A percentile compares a stretch with the other conserved stretches of the same genome.
Evolutionary conservation across 2,113 vertebrate genomes (phyloP).

Genomic region (Larimichthys crocea): DNA sequence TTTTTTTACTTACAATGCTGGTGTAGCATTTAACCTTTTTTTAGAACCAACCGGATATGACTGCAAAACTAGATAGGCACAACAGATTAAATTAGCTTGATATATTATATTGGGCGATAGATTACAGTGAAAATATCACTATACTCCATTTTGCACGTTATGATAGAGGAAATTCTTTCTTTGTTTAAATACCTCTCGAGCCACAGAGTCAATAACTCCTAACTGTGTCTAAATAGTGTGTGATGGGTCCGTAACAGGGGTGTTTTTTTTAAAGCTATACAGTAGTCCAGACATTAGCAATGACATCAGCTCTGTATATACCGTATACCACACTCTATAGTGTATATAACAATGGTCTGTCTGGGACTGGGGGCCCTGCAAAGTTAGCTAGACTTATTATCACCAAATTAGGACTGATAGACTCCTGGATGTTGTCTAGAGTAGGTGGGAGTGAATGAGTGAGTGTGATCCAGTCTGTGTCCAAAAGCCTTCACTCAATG

Average conservation of each 20-base stretch:
- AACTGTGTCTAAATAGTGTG: slow-evolving; percentile 64
- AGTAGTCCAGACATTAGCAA: slow-evolving; percentile 69
- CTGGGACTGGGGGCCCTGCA: slow-evolving; percentile 55
- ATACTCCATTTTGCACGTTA: slow-evolving; percentile 31
- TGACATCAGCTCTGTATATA: slow-evolving; percentile 68
- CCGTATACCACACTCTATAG: slow-evolving; percentile 52
- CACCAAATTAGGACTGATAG: slow-evolving; percentile 80
- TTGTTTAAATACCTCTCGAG: slow-evolving; percentile 63
- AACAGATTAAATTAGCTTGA: slow-evolving; percentile 1
- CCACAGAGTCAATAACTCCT: slow-evolving; percentile 54
- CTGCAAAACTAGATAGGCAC: background rate
- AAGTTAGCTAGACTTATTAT: slow-evolving; percentile 68
- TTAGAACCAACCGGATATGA: background rate
- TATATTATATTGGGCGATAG: background rate
- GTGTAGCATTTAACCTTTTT: slow-evolving; percentile 8
- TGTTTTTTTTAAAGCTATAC: slow-evolving; percentile 61
- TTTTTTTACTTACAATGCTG: slow-evolving; percentile 17
- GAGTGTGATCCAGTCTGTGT: slow-evolving; percentile 17
- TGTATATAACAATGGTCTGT: slow-evolving; percentile 72
- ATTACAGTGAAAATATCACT: slow-evolving; percentile 25
- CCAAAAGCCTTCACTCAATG: slow-evolving; percentile 29
- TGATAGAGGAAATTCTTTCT: slow-evolving; percentile 31
- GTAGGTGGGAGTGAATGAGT: slow-evolving; percentile 30
- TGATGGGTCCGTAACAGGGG: slow-evolving; percentile 14
- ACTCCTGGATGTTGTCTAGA: slow-evolving; percentile 50